Evolutionary conservation across 1,140 invertebrate species (phyloP), one percentile per base, ranked within the genome.

Genomic region (Hyphantria cunea): DNA sequence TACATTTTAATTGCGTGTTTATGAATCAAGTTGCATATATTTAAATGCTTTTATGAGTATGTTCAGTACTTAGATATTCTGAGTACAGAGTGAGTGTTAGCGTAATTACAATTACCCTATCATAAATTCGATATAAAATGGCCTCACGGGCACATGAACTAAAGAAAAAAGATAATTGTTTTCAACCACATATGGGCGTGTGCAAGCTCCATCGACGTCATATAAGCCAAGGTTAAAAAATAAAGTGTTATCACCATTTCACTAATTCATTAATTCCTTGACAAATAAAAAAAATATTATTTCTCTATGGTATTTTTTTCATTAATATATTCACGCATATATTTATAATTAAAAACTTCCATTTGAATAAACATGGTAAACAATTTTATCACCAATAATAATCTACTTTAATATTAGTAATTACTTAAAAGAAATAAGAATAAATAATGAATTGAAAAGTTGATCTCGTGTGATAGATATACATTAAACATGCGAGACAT

Each of bases 31-130:
- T 25, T 39, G 7, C 7, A 7, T 39, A 39, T 3, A 39, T 10
- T 39, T 9, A 39, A 39, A 39, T 39, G 9, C 37, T 39, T 39
- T 10, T 39, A 39, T 13, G 12, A 6, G n/a, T 41, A 11, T 4
- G 3, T 11, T 9, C n/a, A 11, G n/a, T 11, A 41, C 39, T 7
- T 11, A n/a, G 6, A 41, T n/a, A 41, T 41, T 7, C 6, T 4
- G n/a, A n/a, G n/a, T 50, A 42, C 15, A 50, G 50, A 32, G 14
- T 49, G 8, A 37, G 6, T 33, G 54, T 9, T 25, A 7, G 45
- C 49, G 63, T 67, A 69, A 72, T 69, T 67, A 42, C 55, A 59
- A 84, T 84, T 84, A 86, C 79, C 77, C 79, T 82, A 82, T 82
- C 82, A 85, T 80, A 73, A 72, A 73, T 67, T 82, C 42, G 42